Base-by-base conservation (phyloP, 2,888 invertebrate species). In the Erpobdella octoculata region DNA sequence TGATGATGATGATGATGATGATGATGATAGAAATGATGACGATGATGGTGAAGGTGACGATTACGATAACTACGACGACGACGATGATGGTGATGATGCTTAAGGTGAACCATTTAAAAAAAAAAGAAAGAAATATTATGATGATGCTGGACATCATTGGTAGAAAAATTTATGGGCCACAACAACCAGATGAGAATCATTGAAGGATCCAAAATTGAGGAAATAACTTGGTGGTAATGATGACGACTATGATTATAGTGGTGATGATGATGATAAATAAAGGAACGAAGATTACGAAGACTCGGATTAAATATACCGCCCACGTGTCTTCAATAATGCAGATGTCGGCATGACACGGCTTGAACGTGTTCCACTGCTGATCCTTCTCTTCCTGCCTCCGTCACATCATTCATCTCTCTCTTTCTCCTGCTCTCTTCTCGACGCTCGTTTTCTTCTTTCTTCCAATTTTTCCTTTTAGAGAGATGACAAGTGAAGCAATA, bases 241-340 rank as follows among this genome's bases (percentile, higher is more conserved):
- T 46, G 46, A 46, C 21, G 46, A 46, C 21, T 1, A 3, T 46
- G 46, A 46, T 5, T 18, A 46, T 46, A 21, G 21, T 53, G 53
- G 28, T 53, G 53, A 21, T 25, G 46, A 53, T 21, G 28, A 25
- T 53, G 53, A 53, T 21, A 28, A 53, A 1, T 21, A 53, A 6
- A 28, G 1, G 18, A 21, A 5, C 21, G 46, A 5, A 1, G 53
- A 53, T 25, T 21, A 53, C 28, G 53, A 28, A 53, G 53, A 53
- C 18, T 25, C 53, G 53, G 53, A 9, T 53, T 53, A 53, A 25
- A n/a, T 5, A 53, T 53, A 25, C 53, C 53, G 18, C 53, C 53
- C 53, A 53, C 53, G 53, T 53, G 53, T 53, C 53, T 53, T 53
- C 53, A 53, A 53, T 53, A 53, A 53, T 53, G 53, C 53, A 53